These are phyloP conservation scores for Malacoctenus gilli DNA, from an alignment of 2,797 vertebrate genomes.

Conservation along the genomic window DNA sequence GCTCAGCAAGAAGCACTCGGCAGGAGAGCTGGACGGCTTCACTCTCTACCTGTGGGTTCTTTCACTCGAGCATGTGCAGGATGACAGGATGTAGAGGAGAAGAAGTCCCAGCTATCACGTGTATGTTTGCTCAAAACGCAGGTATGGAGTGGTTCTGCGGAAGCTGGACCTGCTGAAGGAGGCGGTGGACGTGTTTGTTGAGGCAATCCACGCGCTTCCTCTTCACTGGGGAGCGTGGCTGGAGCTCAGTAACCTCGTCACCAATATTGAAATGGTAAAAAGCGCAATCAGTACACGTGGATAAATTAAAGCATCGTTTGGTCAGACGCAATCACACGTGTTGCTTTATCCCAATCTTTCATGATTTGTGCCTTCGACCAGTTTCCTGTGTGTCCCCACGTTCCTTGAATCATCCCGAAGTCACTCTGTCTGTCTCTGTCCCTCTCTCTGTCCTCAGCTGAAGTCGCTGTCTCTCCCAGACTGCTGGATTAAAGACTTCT, in stretches of 20 bases:
- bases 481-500: slow-evolving; percentile 98
- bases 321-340: not conserved
- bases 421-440: not conserved
- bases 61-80: not conserved
- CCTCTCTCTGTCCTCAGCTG: slow-evolving; percentile 76
- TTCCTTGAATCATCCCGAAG: not conserved
- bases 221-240: slow-evolving; percentile 98
- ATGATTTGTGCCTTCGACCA: not conserved
- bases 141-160: slow-evolving; percentile 95
- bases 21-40: slow-evolving; percentile 94
- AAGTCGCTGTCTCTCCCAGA: slow-evolving; percentile 96
- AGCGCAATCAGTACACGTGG: not conserved
- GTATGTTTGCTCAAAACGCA: too few relatives aligned
- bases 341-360: not conserved
- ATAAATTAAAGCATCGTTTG: not conserved
- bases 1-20: slow-evolving; percentile 94
- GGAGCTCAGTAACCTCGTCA: slow-evolving; percentile 97
- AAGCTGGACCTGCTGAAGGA: slow-evolving; percentile 96
- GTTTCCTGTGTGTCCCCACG: not conserved
- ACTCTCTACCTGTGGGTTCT: slow-evolving; percentile 92
- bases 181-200: slow-evolving; percentile 95
- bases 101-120: too few relatives aligned
- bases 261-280: slow-evolving; percentile 91
- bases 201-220: slow-evolving; percentile 92
- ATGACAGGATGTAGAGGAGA: not conserved